A percentile compares a stretch with the other conserved stretches of the same genome.
These are phyloP conservation scores for Clepsis dumicolana DNA, from an alignment of 2,888 invertebrate species.

Conservation along the genomic window DNA sequence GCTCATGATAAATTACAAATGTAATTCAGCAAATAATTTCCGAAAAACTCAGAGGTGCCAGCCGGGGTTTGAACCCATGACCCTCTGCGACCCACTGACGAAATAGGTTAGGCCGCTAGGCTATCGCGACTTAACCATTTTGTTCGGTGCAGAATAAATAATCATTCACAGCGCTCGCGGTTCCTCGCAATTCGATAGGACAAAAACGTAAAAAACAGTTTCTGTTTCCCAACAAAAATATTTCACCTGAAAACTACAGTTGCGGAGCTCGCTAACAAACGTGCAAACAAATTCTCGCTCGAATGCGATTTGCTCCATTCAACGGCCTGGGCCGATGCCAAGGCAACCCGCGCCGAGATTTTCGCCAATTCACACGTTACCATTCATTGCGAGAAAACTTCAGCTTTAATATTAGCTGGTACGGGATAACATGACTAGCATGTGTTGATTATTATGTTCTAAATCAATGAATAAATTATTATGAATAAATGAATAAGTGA, in stretches of 20 bases:
- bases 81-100: no score
- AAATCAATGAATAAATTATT: no score
- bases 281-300: slow-evolving; percentile 36
- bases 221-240: slow-evolving; percentile 29
- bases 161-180: no score
- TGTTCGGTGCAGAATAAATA: no score
- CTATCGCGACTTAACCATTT: no score
- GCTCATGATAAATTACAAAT: no score
- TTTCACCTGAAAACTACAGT: slow-evolving; percentile 38
- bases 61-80: no score
- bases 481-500: no score
- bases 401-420: not conserved
- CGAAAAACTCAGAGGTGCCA: no score
- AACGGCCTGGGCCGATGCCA: slow-evolving; percentile 30
- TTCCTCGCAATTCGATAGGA: not conserved
- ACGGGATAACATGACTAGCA: not conserved
- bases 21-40: no score
- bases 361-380: slow-evolving; percentile 1
- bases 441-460: no score
- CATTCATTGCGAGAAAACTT: not conserved
- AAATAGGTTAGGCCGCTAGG: no score
- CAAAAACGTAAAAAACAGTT: slow-evolving; percentile 14
- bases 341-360: not conserved
- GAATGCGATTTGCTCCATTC: slow-evolving; percentile 36
- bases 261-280: slow-evolving; percentile 22